phyloP scores from a whole-genome alignment of 2,888 invertebrate genomes.

The Zonitis immaculata region DNA sequence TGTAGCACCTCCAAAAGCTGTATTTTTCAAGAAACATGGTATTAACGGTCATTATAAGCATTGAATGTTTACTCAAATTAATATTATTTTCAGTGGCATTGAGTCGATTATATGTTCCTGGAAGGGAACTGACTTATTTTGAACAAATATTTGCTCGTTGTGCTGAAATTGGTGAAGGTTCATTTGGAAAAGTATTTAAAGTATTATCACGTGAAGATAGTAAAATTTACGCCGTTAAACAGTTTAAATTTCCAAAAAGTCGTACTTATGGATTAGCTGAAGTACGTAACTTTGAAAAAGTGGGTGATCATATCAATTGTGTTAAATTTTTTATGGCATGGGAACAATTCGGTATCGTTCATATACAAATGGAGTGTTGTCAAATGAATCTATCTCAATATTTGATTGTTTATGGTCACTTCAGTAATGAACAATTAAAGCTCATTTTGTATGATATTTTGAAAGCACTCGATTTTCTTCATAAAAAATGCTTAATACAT shows the following conservation, averaged over 20 bases:
- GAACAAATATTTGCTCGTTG: conserved; percentile 63
- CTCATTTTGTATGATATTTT: conserved; percentile 61
- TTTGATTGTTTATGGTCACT: conserved; percentile 52
- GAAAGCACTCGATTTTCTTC: conserved; percentile 63
- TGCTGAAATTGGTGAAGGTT: conserved; percentile 64
- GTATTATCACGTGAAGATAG: conserved; percentile 63
- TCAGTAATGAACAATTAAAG: conserved; percentile 62
- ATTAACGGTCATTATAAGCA: no score
- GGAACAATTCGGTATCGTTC: conserved; percentile 66
- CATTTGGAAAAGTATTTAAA: conserved; percentile 70
- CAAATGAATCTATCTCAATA: conserved; percentile 58
- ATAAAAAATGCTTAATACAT: conserved; percentile 63
- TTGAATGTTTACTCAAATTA: conserved; percentile 3
- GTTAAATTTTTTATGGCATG: conserved; percentile 65
- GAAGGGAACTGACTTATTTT: conserved; percentile 53
- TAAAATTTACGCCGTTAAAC: conserved; percentile 66
- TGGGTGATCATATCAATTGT: conserved; percentile 64
- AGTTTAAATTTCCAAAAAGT: conserved; percentile 57
- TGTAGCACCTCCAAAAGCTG: conserved; percentile 16
- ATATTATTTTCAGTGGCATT: conserved; percentile 27
- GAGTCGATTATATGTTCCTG: conserved; percentile 46
- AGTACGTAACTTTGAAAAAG: conserved; percentile 63
- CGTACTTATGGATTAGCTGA: conserved; percentile 58
- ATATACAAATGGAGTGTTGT: conserved; percentile 69
- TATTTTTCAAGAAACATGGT: conserved; percentile 28